Evolutionary conservation across 2,888 invertebrate species (phyloP).

Genomic region (Tachina fera): DNA sequence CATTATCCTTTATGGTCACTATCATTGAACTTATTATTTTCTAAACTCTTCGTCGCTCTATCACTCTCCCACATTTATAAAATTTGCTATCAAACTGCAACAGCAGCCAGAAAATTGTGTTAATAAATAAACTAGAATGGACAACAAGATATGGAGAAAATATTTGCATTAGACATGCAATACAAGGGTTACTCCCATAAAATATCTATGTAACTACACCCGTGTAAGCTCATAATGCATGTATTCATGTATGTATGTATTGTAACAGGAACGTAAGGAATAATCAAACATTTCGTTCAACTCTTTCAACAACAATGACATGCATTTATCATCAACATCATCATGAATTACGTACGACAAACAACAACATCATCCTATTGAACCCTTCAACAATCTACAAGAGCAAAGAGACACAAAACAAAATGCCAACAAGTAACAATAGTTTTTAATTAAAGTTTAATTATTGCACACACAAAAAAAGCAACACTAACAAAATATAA

Average conservation of each 20-base stretch:
- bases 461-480: constrained; percentile 56
- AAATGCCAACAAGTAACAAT: constrained; percentile 60
- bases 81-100: neutral
- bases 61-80: constrained; percentile 7
- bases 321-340: constrained; percentile 38
- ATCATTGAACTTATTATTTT: constrained; percentile 66
- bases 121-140: constrained; percentile 22
- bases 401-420: neutral
- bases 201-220: neutral
- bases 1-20: constrained; percentile 18
- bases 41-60: constrained; percentile 1
- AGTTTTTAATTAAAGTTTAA: constrained; percentile 69
- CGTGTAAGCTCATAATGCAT: neutral
- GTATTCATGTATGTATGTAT: neutral
- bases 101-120: constrained; percentile 5
- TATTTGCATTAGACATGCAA: constrained; percentile 57
- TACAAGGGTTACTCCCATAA: constrained; percentile 52
- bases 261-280: neutral
- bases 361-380: constrained; percentile 45
- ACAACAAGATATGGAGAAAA: constrained; percentile 14
- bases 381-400: constrained; percentile 19
- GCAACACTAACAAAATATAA: constrained; percentile 23
- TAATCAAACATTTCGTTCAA: constrained; percentile 11
- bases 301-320: constrained; percentile 50
- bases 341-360: constrained; percentile 35